A percentile compares a stretch with the other conserved stretches of the same genome.
phyloP scores from a whole-genome alignment of 2,797 vertebrate species.

The Pseudochirops corinnae region DNA sequence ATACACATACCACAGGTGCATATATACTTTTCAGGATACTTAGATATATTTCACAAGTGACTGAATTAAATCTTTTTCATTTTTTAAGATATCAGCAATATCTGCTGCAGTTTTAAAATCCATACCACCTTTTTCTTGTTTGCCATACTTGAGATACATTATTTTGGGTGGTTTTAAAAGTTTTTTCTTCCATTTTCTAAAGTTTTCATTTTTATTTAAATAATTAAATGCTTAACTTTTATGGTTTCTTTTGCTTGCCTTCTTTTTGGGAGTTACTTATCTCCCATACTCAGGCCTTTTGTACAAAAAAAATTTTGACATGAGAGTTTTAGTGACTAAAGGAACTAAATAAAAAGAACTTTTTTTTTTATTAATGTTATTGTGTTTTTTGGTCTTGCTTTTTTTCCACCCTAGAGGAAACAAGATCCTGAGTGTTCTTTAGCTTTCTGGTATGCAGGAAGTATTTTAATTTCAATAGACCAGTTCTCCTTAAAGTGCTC shows the following conservation, averaged over 20 bases:
- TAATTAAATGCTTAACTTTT: not conserved
- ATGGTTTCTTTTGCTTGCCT: not conserved
- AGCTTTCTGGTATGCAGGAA: not conserved
- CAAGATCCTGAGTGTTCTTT: not conserved
- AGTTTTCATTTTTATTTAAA: not conserved
- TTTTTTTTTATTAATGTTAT: not conserved
- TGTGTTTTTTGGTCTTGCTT: not conserved
- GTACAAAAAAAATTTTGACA: not conserved
- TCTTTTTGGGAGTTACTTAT: not conserved
- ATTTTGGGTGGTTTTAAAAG: slow-evolving; percentile 20
- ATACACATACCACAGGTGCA: too few species aligned
- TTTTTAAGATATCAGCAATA: not conserved
- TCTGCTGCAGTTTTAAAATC: not conserved
- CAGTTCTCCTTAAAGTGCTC: not conserved
- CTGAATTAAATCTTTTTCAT: not conserved
- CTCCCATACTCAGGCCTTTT: not conserved
- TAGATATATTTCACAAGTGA: not conserved
- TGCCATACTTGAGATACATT: slow-evolving; percentile 32
- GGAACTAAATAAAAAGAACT: not conserved
- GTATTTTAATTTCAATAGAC: not conserved
- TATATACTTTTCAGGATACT: not conserved
- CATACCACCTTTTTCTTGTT: not conserved
- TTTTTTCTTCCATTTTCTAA: not conserved
- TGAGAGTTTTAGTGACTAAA: not conserved
- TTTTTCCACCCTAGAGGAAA: not conserved